These are phyloP conservation scores for Cebus imitator DNA, from an alignment of 2,113 vertebrate genomes.

Conservation along the genomic window DNA sequence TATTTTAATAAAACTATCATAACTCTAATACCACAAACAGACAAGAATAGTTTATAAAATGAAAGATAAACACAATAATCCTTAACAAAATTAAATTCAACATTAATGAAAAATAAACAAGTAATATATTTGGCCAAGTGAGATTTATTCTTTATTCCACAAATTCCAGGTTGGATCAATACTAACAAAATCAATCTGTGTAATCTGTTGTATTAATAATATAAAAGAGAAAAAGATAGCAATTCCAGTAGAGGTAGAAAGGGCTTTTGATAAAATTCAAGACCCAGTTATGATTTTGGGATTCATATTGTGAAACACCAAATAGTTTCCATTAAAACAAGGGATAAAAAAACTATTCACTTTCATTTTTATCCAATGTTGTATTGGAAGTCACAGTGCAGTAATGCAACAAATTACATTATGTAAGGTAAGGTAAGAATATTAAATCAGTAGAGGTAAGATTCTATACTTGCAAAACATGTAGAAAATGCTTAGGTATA, in stretches of 20 bases:
- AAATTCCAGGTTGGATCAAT: not conserved
- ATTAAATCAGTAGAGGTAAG: not conserved
- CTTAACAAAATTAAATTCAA: not conserved
- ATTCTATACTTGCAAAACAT: not conserved
- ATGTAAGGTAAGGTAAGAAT: not conserved
- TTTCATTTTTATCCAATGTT: not conserved
- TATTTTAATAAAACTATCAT: not conserved
- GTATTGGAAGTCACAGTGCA: not conserved
- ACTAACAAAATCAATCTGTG: not conserved
- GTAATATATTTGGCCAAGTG: no score
- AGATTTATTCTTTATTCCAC: not conserved
- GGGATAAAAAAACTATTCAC: not conserved
- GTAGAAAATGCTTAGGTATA: not conserved
- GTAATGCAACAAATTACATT: no score
- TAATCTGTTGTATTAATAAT: not conserved
- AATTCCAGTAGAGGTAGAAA: not conserved
- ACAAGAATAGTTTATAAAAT: not conserved
- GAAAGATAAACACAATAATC: not conserved
- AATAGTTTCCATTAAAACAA: not conserved
- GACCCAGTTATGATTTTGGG: not conserved
- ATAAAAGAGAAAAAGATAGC: not conserved
- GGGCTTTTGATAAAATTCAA: not conserved
- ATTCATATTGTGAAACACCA: not conserved
- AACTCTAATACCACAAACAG: no score
- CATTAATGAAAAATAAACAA: not conserved